Evolutionary conservation across 2,113 vertebrate genomes (phyloP), one percentile per base, ranked within the genome.

Genomic region (Pelecanus crispus): DNA sequence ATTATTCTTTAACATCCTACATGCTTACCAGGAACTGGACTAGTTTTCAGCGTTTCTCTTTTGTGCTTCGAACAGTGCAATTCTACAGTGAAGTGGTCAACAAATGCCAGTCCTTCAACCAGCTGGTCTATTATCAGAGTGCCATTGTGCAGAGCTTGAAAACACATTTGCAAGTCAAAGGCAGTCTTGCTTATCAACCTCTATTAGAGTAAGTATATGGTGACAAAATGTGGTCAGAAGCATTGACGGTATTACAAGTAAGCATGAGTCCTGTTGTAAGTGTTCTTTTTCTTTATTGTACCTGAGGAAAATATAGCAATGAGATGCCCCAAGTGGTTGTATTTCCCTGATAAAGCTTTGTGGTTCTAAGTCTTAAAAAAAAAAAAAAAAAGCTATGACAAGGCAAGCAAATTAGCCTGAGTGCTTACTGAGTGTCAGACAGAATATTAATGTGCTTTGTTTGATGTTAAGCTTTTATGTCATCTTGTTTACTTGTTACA

Each of bases 91-190:
- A 99, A 94, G 99, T 99, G 72, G 97, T 93, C 94, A 98, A 98
- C 97, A 99, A 98, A 93, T 98, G 99, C 96, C 99, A 99, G 82
- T 99, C 99, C 3, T 99, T 99, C 98, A 98, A 99, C 97, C 98
- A 99, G 97, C 97, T 99, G 91, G 99, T 99, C 34, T 99, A 99
- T 92, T 99, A 99, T 95, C 99, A 99, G 97, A 98, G 94, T 42
- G 71, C 96, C 9, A 97, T 99, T 26, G 99, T 99, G 95, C 98
- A 98, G 91, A 99, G 98, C 96, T 97, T 99, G 97, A 99, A 99
- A 96, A 98, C 96, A 11, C 99, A 99, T 94, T 97, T 99, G 59
- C 97, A 98, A 40, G 96, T 99, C 3, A 97, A 98, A 96, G 97
- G 98, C 97, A 99, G 99, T 97, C 96, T 99, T 77, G 99, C 99